Evolutionary conservation across 2,113 vertebrate genomes (phyloP).

Genomic region (Emydocephalus ijimae): DNA sequence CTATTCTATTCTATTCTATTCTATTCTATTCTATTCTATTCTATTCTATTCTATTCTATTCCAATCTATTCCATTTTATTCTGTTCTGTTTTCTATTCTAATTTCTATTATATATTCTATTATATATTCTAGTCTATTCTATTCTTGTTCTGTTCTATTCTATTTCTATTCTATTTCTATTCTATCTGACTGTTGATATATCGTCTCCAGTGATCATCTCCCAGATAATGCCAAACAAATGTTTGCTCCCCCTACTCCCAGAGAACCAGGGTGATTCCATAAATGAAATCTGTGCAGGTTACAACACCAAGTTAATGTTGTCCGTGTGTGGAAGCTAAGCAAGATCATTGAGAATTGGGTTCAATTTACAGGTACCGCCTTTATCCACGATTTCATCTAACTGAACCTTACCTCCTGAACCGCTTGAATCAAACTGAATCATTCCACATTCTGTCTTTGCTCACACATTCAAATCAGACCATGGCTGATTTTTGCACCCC

Average conservation of each 20-base stretch:
- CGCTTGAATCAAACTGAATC: background rate
- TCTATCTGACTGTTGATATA: background rate
- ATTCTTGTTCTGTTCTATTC: no score
- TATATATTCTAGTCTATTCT: no score
- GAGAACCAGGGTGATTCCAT: background rate
- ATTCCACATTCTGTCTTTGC: background rate
- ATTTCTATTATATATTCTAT: no score
- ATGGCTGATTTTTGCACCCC: background rate
- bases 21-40: no score
- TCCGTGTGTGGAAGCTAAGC: background rate
- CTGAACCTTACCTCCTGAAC: background rate
- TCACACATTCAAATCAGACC: background rate
- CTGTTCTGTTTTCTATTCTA: no score
- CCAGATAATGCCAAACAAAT: background rate
- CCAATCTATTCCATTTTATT: no score
- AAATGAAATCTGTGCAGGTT: background rate
- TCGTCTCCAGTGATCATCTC: background rate
- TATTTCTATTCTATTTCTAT: no score
- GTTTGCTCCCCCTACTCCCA: background rate
- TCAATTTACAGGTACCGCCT: fast-evolving
- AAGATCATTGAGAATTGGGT: background rate
- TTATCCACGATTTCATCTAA: background rate
- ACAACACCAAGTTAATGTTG: background rate
- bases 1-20: no score
- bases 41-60: no score